Evolutionary conservation across 2,797 vertebrate genomes (phyloP), one percentile per base, ranked within the genome.

Genomic region (Luscinia megarhynchos): DNA sequence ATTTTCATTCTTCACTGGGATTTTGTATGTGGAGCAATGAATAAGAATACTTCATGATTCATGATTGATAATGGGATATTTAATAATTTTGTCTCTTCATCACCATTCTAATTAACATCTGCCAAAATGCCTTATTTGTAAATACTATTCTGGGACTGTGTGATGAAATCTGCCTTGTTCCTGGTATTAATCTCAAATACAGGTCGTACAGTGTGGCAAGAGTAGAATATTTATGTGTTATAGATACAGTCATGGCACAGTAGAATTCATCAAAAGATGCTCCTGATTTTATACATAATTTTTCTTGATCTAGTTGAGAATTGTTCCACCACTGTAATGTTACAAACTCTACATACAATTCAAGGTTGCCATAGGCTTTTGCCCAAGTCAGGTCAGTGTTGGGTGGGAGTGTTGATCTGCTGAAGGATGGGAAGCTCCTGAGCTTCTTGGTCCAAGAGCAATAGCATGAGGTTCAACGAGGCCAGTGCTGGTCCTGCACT

Each of bases 1-100:
- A 16, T 84, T 83, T 73, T 77, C 5, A 58, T 74, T 53, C 15
- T 74, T 83, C 53, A 61, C 57, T 67, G 45, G n/a, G 18, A 80
- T 81, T 74, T 95, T 32, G n/a, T 62, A 26, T 43, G 11, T 53
- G 11, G 50, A 81, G 46, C 66, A 75, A 34, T 66, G 10, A 89
- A 30, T 29, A 83, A 74, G 32, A 83, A 89, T 58, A 62, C 9
- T 80, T 62, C 43, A 63, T 77, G 23, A 50, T 36, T 80, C 57
- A 69, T 51, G 15, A 34, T 10, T 73, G 48, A 27, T 72, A 86
- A 83, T 8, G 6, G 24, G 29, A 45, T 72, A 57, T 63, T 78
- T 57, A 86, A 55, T 12, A 5, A 54, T 75, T 93, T 81, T 86
- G 8, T n/a, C 38, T 78, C 32, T 90, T 88, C 19, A 51, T 72